Base-by-base conservation (phyloP, 2,888 invertebrate genomes). In the Acronicta psi region DNA sequence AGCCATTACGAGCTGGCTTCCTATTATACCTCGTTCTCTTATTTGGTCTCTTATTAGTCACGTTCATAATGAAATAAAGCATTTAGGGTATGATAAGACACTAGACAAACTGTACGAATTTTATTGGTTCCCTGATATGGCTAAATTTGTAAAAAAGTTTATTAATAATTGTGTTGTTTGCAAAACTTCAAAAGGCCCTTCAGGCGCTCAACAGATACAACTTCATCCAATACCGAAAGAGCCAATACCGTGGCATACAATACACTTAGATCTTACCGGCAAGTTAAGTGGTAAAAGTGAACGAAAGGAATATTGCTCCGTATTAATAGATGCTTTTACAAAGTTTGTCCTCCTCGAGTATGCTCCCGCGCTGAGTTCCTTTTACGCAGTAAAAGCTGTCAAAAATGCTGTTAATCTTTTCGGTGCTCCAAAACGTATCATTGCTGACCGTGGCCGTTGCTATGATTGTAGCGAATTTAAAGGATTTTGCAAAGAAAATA, bases 211-310 rank as follows among this genome's bases (percentile, higher is more conserved):
- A n/a, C 57, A 18, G 2, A 16, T 41, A 2, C 7, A 23, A 8
- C 44, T 79, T 0, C 77, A 80, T 18, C 66, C 76, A 0, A 80
- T 79, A 2, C 75, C 57, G 0, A 69, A 62, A 37, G 13, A 43
- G 0, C 1, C 63, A 2, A 36, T 42, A 0, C 73, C 80, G 0
- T 81, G 75, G 77, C 77, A 81, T 16, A 81, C 80, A 0, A 42
- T 82, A 3, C 77, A 80, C 34, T 60, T 80, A 4, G 80, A 81
- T 20, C 14, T 75, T 1, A 69, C 72, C 0, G 81, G 79, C 0
- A 78, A 76, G 10, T 7, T 54, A 9, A 53, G 44, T 20, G 37
- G 52, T 10, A 52, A 44, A 11, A 52, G 25, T 13, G 29, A 37
- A 1, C n/a, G 29, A 2, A 54, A 78, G 36, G 75, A 81, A 36